Evolutionary conservation across 2,797 vertebrate genomes (phyloP), one percentile per base, ranked within the genome.

Genomic region (Neoniphon sammara): DNA sequence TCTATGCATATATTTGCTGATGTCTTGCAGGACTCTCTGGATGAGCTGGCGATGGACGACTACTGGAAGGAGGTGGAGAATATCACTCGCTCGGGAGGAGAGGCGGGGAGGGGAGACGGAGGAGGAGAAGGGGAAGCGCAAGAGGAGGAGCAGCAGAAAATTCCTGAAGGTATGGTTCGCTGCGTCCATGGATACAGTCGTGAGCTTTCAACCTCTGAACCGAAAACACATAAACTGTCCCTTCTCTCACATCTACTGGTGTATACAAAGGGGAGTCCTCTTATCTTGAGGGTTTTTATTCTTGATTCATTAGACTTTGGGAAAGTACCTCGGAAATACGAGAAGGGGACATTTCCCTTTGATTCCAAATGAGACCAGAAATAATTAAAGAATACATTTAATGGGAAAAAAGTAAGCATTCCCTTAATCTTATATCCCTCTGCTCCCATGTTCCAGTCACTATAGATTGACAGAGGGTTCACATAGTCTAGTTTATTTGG

Each of bases 61-160:
- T 99, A 96, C 65, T 99, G 95, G 96, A 96, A 86, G 60, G 98
- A 99, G 90, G 78, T 99, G 71, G 95, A 97, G 92, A 93, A 97
- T 67, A 99, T 99, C 86, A 93, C 67, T 2, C 21, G 94, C 83
- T 94, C 94, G 71, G 95, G 92, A 27, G 92, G 69, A 84, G 93
- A 87, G 49, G 61, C 93, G 70, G 95, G 78, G n/a, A 83, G 77
- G 20, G 83, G 80, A 66, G 82, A 90, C 31, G 68, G 66, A 44
- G 93, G 92, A 55, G 71, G 89, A 95, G 85, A 87, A 21, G 90
- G 87, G 60, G 90, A 89, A 89, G 90, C 87, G 75, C 95, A 86
- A 72, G 94, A 96, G 59, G 94, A 95, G 66, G 93, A 97, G 64
- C 85, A 94, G 73, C 94, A 96, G 78, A 98, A 97, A 91, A 93